Conservation (phyloP, 1,140 invertebrate genomes). For the Drosophila bocqueti region DNA sequence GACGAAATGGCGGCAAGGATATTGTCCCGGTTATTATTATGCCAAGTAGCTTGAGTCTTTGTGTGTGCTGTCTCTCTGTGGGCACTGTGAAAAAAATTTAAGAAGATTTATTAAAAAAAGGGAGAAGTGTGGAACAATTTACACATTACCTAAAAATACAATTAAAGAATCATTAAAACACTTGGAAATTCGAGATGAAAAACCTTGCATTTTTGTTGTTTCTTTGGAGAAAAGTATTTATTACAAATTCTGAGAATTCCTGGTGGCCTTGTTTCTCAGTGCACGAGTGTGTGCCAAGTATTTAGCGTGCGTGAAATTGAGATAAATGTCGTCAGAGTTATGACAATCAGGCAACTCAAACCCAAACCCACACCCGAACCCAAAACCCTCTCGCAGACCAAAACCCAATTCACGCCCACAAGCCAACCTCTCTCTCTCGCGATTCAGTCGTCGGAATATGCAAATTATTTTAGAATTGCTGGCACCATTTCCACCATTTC, state of each 20-base stretch:
- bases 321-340: slow-evolving; percentile 62
- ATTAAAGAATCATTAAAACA: no score
- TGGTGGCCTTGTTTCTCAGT: neutral
- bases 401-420: slow-evolving; percentile 23
- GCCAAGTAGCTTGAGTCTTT: slow-evolving; percentile 46
- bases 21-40: slow-evolving; percentile 70
- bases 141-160: neutral
- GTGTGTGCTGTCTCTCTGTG: slow-evolving; percentile 3
- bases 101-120: neutral
- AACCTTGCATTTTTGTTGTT: neutral
- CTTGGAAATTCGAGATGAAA: neutral
- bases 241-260: neutral
- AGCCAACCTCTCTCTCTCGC: slow-evolving; percentile 11
- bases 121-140: neutral
- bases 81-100: neutral
- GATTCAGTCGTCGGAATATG: slow-evolving; percentile 54
- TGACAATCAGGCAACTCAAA: slow-evolving; percentile 41
- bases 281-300: slow-evolving; percentile 35
- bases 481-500: neutral
- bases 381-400: neutral
- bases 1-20: slow-evolving; percentile 27
- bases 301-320: slow-evolving; percentile 74
- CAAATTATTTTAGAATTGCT: slow-evolving; percentile 67
- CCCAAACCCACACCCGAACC: neutral
- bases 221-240: neutral